Evolutionary conservation across 53 echinoderm and acorn worm genomes (phyloP).

Genomic region (Henricia sp.): DNA sequence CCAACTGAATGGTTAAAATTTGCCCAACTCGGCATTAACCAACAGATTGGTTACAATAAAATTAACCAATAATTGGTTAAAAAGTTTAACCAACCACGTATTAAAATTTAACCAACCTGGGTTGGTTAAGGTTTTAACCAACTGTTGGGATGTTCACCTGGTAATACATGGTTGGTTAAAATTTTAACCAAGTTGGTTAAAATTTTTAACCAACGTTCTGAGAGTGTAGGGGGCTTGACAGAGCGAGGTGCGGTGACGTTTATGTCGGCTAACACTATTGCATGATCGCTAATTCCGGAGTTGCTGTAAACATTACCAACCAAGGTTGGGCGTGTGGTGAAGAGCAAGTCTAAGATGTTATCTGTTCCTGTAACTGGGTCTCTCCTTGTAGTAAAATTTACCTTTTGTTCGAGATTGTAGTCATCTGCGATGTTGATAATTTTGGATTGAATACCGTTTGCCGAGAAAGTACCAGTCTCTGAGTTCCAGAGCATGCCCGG

Average conservation of each 20-base stretch:
- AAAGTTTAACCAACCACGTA: no score
- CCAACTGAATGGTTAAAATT: no score
- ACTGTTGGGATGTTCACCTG: no score
- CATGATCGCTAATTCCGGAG: slow-evolving; percentile 27
- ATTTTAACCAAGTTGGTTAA: no score
- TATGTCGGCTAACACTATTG: not conserved
- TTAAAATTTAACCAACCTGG: no score
- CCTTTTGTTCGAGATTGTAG: slow-evolving; percentile 37
- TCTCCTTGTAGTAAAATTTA: slow-evolving; percentile 36
- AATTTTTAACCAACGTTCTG: no score
- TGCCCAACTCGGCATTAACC: no score
- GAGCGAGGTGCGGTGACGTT: not conserved
- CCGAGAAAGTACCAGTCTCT: slow-evolving; percentile 12
- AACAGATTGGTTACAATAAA: no score
- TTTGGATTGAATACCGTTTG: slow-evolving; percentile 8
- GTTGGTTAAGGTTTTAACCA: no score
- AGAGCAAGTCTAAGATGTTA: slow-evolving; percentile 53
- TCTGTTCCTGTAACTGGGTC: slow-evolving; percentile 39
- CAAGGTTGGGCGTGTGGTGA: slow-evolving; percentile 35
- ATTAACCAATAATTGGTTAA: no score
- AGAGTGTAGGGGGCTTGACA: slow-evolving; percentile 7
- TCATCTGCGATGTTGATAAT: slow-evolving; percentile 45
- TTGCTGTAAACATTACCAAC: slow-evolving; percentile 6
- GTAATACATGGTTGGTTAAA: no score
- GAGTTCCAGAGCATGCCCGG: slow-evolving; percentile 41